A percentile compares a stretch with the other conserved stretches of the same genome.
These are phyloP conservation scores for Caenorhabditis angaria DNA, from an alignment of 2,888 invertebrate genomes.

Conservation along the genomic window DNA sequence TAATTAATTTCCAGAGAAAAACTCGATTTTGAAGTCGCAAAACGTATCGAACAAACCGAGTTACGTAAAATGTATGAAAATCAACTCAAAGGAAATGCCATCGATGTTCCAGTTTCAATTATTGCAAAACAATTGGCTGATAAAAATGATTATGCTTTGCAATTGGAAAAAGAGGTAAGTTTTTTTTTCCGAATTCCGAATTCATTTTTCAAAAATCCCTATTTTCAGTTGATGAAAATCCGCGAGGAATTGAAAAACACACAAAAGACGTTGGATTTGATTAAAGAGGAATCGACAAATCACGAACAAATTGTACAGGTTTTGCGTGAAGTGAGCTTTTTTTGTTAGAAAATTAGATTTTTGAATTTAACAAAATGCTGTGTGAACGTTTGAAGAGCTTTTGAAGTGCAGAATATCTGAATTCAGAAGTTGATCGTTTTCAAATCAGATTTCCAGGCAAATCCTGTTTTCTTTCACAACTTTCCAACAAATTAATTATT, in stretches of 20 bases:
- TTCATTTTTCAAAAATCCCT: background rate
- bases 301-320: constrained; percentile 41
- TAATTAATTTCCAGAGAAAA: constrained; percentile 32
- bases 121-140: constrained; percentile 27
- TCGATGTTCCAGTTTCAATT: constrained; percentile 18
- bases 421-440: too few relatives aligned
- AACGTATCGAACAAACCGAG: constrained; percentile 30
- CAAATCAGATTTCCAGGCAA: too few relatives aligned
- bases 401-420: too few relatives aligned
- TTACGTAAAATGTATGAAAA: constrained; percentile 26
- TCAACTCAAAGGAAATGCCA: constrained; percentile 10
- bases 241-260: constrained; percentile 22
- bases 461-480: too few relatives aligned
- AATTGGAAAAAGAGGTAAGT: constrained; percentile 24
- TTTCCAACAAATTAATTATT: too few relatives aligned
- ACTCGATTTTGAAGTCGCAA: constrained; percentile 39
- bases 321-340: constrained; percentile 40
- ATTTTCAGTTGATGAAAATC: constrained; percentile 11
- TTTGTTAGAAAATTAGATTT: background rate
- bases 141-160: constrained; percentile 20
- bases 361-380: background rate
- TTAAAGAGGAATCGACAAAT: constrained; percentile 31
- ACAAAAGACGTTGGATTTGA: constrained; percentile 11
- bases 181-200: background rate
- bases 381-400: background rate